These are phyloP conservation scores for Meghimatium bilineatum DNA, from an alignment of 2,888 invertebrate genomes.

Conservation along the genomic window DNA sequence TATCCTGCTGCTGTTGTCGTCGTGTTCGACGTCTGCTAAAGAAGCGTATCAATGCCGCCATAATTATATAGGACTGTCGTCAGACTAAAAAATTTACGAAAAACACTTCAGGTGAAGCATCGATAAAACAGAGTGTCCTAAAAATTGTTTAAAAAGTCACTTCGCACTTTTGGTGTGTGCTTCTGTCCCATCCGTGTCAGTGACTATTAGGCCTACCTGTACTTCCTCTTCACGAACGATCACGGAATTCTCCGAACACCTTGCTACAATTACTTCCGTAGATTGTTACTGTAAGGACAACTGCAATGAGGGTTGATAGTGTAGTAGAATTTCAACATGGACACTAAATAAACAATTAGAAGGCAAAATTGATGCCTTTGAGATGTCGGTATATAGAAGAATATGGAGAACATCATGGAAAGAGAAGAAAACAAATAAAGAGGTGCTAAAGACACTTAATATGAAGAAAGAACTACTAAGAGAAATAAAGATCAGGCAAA, in stretches of 20 bases:
- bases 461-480: no score
- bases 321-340: no score
- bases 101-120: not conserved
- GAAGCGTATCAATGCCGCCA: constrained; percentile 76
- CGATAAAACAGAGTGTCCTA: not conserved
- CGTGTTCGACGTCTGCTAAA: constrained; percentile 75
- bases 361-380: no score
- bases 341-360: no score
- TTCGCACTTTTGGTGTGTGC: not conserved
- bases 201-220: not conserved
- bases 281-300: no score
- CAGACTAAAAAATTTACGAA: constrained; percentile 1
- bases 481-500: no score
- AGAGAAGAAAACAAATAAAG: no score
- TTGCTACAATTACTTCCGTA: constrained; percentile 12
- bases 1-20: constrained; percentile 56
- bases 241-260: constrained; percentile 33
- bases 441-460: no score
- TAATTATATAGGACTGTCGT: constrained; percentile 47
- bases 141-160: not conserved
- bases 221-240: constrained; percentile 44
- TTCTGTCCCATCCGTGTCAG: not conserved
- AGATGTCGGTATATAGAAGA: no score
- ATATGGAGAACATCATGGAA: no score
- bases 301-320: no score